Evolutionary conservation across 1,140 invertebrate species (phyloP), one percentile per base, ranked within the genome.

Genomic region (Drosophila willistoni): DNA sequence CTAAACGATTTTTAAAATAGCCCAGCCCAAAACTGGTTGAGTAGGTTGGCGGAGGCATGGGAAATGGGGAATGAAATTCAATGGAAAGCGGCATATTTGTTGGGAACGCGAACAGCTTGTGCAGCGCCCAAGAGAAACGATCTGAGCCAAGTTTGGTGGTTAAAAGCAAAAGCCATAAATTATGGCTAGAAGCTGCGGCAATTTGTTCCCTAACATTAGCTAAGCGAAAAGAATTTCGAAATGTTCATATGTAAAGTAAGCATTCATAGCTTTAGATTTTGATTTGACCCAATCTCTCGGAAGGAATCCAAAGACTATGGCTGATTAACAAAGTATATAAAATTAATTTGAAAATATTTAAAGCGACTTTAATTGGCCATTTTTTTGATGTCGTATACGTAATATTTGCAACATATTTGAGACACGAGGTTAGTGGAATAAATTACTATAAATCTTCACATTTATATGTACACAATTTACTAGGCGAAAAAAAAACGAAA

Each of bases 1-100:
- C 81, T 84, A 87, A 87, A 68, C 83, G 84, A 83, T 87, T 87
- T 86, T 87, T 87, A 89, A 87, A 89, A 74, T 64, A 63, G 55
- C 68, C 62, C 39, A 72, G 66, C 42, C 57, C 56, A 51, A 51
- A 22, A 34, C 71, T 64, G 73, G 41, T 56, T 77, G 42, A 7
- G 13, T 12, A 7, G 42, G 7, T 2, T 9, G 17, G 29, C 2
- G 10, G 7, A 36, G 14, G 17, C n/a, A 29, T 7, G 5, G 13
- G 13, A 14, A 25, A 29, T 7, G 5, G 13, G 13, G 29, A 12
- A 39, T 42, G 2, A 61, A 39, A 61, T 19, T 41, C 33, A 41
- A 41, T 33, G 55, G 22, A 34, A 34, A 57, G 55, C 55, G 55
- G 55, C 55, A 19, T 60, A 36, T 39, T 60, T 41, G 57, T 60